A percentile compares a stretch with the other conserved stretches of the same genome.
These are phyloP conservation scores for Eolophus roseicapilla DNA, from an alignment of 2,113 vertebrate genomes.

Conservation along the genomic window DNA sequence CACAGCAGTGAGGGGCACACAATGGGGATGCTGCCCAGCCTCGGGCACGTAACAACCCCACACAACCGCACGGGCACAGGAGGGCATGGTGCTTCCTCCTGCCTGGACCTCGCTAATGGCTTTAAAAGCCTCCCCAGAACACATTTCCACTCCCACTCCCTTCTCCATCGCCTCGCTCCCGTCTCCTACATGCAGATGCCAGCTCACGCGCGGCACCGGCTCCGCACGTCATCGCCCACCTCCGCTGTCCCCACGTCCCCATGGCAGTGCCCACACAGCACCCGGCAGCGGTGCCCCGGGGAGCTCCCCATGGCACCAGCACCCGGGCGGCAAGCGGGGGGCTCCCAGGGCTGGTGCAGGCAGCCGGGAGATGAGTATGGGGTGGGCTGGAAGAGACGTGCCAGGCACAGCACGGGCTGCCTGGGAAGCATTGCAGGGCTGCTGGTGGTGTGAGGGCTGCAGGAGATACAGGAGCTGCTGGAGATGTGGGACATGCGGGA, in stretches of 20 bases:
- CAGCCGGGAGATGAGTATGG: fast-evolving
- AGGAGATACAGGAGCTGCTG: neutral
- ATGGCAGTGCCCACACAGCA: neutral
- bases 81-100: neutral
- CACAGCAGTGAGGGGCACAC: too few relatives aligned
- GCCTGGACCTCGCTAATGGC: neutral
- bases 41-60: neutral
- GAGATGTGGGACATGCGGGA: neutral
- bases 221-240: slow-evolving; percentile 40
- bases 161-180: neutral
- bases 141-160: slow-evolving; percentile 15
- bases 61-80: fast-evolving
- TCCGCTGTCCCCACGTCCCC: neutral
- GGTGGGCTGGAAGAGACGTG: neutral
- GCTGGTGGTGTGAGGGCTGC: fast-evolving
- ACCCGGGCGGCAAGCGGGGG: fast-evolving
- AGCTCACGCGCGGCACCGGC: slow-evolving; percentile 16
- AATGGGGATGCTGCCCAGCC: neutral
- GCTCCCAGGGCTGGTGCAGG: fast-evolving
- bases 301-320: neutral
- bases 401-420: neutral
- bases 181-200: slow-evolving; percentile 30
- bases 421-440: neutral
- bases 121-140: neutral
- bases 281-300: neutral